Evolutionary conservation across 2,888 invertebrate genomes (phyloP), one percentile per base, ranked within the genome.

Genomic region (Brassicogethes aeneus): DNA sequence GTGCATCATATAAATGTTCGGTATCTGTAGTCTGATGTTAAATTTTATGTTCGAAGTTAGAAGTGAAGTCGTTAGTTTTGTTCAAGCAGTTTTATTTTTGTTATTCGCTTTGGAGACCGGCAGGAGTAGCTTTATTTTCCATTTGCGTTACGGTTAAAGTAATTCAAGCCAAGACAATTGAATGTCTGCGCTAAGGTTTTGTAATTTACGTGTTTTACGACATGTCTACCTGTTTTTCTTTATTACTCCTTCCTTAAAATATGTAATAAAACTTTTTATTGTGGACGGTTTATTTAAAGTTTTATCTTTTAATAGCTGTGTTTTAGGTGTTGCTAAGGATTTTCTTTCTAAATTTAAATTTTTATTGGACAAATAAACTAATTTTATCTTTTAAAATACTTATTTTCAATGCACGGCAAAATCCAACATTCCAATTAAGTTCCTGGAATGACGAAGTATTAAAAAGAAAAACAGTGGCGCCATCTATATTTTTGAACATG

Each of bases 41-140:
- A 56, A 61, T 61, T 61, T 61, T 59, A 61, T 56, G 56, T 52
- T 44, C 45, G 49, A 58, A 59, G 56, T 60, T 59, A 44, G 53
- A 52, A 56, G 56, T 50, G 47, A 50, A 48, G 44, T 53, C 58
- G 57, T 58, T 58, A 59, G 57, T 57, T 51, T 46, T 23, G 23
- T 23, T 23, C 23, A 23, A 23, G 23, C 23, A 23, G 17, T 36
- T 36, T 36, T 36, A 36, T 36, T 16, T 49, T 45, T 49, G 50
- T 44, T 36, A 17, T 36, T 36, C 17, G 13, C 16, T 13, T 16
- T 36, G 23, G 23, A 10, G 23, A 23, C 23, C 10, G 5, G 23
- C 23, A 23, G n/a, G n/a, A n/a, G 5, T 23, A 23, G 23, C 23
- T 23, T 23, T 23, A 23, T 23, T 23, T 23, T 23, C 23, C 23